Evolutionary conservation across 2,113 vertebrate genomes (phyloP), one percentile per base, ranked within the genome.

Genomic region (Myiagra hebetior): DNA sequence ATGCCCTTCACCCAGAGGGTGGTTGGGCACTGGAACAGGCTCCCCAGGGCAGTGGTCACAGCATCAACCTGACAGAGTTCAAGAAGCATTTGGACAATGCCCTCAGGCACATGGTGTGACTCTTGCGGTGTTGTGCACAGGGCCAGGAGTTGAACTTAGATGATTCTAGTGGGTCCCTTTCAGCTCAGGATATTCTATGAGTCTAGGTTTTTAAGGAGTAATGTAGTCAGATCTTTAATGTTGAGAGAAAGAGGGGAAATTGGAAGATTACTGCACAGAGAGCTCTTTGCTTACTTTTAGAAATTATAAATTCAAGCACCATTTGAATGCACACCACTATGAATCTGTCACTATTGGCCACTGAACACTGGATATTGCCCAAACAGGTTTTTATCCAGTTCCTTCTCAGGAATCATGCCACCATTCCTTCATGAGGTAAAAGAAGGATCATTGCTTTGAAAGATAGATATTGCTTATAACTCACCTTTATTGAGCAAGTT

Each of bases 401-500:
- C 53, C 59, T 83, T 69, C 42, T 67, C 35, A n/a, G 55, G 13
- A 47, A 47, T 77, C 37, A 69, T 24, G 15, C 52, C 23, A 9
- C 42, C 37, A 16, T 70, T 89, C n/a, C 52, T 62, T 49, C 28
- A 14, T 1, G 35, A 30, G 35, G 14, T 73, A 31, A 87, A 93
- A 62, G 46, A 85, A 65, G 27, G 26, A 79, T 55, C 0, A 0
- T 42, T 64, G 21, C 62, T 83, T 87, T 63, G 57, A 91, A 91
- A 87, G 33, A 81, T 3, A 30, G 31, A 41, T 26, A 65, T 24
- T 70, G 22, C 68, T 81, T 75, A n/a, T 31, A 56, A 72, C n/a
- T 87, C 62, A 73, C 49, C n/a, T 72, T 87, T 50, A 73, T 11
- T 57, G 55, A 85, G n/a, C 33, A 89, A 69, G 35, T 53, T 91